A percentile compares a stretch with the other conserved stretches of the same genome.
Evolutionary conservation across 2,888 invertebrate genomes (phyloP).

Genomic region (Sceliomorpha sp.): DNA sequence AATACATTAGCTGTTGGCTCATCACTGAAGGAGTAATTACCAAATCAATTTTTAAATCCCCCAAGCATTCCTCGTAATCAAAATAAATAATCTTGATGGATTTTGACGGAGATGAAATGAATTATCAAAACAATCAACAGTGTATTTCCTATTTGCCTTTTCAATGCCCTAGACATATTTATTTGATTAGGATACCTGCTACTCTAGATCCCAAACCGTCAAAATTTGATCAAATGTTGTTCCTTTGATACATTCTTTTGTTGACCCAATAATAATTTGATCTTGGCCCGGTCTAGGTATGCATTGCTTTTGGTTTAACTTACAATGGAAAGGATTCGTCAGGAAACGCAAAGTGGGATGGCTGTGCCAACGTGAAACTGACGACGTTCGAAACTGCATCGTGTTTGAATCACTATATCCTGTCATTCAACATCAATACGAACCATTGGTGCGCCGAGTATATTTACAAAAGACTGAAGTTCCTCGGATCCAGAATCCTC

Average conservation of each 20-base stretch:
- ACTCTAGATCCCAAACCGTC: too few species aligned
- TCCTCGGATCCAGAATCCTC: slow-evolving; percentile 85
- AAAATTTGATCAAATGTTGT: too few species aligned
- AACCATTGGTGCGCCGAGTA: slow-evolving; percentile 97
- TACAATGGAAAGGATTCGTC: slow-evolving; percentile 88
- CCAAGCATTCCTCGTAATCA: neutral
- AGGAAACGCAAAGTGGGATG: slow-evolving; percentile 89
- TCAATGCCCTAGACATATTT: too few species aligned
- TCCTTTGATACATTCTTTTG: too few species aligned
- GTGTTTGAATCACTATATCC: slow-evolving; percentile 92
- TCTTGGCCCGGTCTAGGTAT: slow-evolving; percentile 73
- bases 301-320: slow-evolving; percentile 87
- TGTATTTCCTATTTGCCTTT: too few species aligned
- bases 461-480: slow-evolving; percentile 95
- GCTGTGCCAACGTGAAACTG: slow-evolving; percentile 94
- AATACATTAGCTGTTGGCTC: slow-evolving; percentile 97
- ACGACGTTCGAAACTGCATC: slow-evolving; percentile 89
- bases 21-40: slow-evolving; percentile 88
- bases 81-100: slow-evolving; percentile 2
- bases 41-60: slow-evolving; percentile 2
- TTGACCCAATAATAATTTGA: too few species aligned
- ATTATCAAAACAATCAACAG: too few species aligned
- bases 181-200: too few species aligned
- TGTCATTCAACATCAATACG: slow-evolving; percentile 97
- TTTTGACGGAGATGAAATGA: too few species aligned